Conservation (phyloP, 2,888 invertebrate species). For the Campopleginae sp. region DNA sequence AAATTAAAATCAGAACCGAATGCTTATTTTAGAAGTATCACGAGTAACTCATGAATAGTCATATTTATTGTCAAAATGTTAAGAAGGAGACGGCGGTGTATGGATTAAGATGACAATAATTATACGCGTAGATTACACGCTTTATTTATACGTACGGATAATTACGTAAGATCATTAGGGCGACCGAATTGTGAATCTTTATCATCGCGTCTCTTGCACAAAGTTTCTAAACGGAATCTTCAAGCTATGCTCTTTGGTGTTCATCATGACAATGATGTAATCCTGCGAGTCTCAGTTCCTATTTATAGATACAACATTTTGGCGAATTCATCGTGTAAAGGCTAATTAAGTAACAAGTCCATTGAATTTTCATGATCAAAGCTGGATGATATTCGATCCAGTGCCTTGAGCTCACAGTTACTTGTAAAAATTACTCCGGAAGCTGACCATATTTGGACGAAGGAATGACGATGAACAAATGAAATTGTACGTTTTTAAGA, state of each 20-base stretch:
- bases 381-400: background rate
- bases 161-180: background rate
- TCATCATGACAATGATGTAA: background rate
- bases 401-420: background rate
- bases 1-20: slow-evolving; percentile 64
- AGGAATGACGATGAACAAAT: background rate
- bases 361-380: background rate
- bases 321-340: background rate
- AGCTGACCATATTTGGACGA: background rate
- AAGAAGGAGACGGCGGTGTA: slow-evolving; percentile 26
- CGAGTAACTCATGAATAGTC: slow-evolving; percentile 55
- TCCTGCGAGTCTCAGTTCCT: background rate
- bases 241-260: background rate
- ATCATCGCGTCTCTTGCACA: background rate
- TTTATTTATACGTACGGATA: slow-evolving; percentile 1
- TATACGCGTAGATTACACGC: background rate
- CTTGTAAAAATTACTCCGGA: background rate
- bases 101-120: background rate
- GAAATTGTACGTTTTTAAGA: background rate
- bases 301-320: background rate
- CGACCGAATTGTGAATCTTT: slow-evolving; percentile 8
- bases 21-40: slow-evolving; percentile 43
- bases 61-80: slow-evolving; percentile 49
- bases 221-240: background rate
- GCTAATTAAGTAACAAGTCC: background rate